phyloP scores from a whole-genome alignment of 2,113 vertebrate species.

The Anas platyrhynchos region DNA sequence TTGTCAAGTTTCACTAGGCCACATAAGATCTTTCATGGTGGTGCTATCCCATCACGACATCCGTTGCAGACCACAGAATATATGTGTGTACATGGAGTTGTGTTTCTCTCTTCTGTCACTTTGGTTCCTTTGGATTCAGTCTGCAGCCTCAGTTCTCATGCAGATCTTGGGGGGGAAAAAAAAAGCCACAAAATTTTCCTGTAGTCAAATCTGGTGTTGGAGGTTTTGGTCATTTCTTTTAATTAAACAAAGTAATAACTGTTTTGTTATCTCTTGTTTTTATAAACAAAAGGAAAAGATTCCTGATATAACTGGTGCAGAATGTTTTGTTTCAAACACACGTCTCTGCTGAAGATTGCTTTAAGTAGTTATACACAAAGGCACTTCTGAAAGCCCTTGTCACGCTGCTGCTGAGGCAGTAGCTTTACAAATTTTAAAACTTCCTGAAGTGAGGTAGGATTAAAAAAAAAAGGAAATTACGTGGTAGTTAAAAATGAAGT shows the following conservation, averaged over 20 bases:
- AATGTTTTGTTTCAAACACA: neutral
- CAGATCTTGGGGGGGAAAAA: neutral
- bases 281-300: neutral
- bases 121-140: slow-evolving; percentile 25
- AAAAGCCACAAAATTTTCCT: slow-evolving; percentile 18
- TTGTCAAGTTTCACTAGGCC: slow-evolving; percentile 93
- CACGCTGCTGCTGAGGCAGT: neutral
- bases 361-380: slow-evolving; percentile 21
- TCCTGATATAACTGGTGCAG: neutral
- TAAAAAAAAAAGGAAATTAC: neutral
- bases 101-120: neutral
- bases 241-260: neutral
- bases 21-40: slow-evolving; percentile 49
- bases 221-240: slow-evolving; percentile 20
- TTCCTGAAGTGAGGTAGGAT: neutral
- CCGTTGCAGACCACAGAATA: slow-evolving; percentile 62
- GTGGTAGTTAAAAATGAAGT: neutral
- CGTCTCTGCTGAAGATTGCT: slow-evolving; percentile 24
- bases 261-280: neutral
- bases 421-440: neutral
- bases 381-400: neutral
- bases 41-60: slow-evolving; percentile 70
- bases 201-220: neutral
- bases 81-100: neutral
- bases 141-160: slow-evolving; percentile 13